A percentile compares a stretch with the other conserved stretches of the same genome.
Conservation (phyloP, 2,797 vertebrate genomes). For the Corythornis leucogaster region DNA sequence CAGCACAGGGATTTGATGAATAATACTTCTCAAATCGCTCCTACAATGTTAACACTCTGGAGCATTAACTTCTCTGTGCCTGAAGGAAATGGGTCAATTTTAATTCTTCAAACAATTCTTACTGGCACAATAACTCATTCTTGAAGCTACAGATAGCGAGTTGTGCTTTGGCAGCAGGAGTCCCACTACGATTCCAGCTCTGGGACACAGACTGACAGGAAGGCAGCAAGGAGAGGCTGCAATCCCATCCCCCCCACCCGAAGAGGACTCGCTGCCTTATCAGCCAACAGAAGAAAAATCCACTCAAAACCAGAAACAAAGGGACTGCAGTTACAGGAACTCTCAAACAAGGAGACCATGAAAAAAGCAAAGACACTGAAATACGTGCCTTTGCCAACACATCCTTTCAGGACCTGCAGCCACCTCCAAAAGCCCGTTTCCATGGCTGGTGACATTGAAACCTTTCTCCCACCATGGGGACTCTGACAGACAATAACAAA, state of each 20-base stretch:
- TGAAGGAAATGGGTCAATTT: slow-evolving; percentile 69
- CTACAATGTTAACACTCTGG: background rate
- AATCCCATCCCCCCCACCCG: background rate
- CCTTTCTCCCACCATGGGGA: background rate
- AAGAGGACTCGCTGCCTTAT: background rate
- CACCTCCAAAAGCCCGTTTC: background rate
- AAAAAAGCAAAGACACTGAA: background rate
- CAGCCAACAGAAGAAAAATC: background rate
- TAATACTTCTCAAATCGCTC: slow-evolving; percentile 25
- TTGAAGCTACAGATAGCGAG: slow-evolving; percentile 6
- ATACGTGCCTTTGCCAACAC: accelerated
- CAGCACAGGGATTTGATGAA: slow-evolving; percentile 41
- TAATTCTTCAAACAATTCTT: slow-evolving; percentile 63
- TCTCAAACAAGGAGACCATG: accelerated
- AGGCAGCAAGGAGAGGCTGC: slow-evolving; percentile 1
- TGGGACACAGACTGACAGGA: slow-evolving; percentile 10
- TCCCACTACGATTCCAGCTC: background rate
- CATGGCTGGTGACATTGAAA: accelerated
- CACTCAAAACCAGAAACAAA: background rate
- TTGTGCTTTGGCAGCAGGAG: background rate
- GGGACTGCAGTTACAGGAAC: background rate
- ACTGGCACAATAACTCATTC: slow-evolving; percentile 47
- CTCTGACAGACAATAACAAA: accelerated
- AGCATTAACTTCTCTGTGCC: slow-evolving; percentile 40
- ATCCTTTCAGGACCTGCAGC: accelerated